phyloP scores from a whole-genome alignment of 2,113 vertebrate genomes.

The Oenanthe oenanthe region DNA sequence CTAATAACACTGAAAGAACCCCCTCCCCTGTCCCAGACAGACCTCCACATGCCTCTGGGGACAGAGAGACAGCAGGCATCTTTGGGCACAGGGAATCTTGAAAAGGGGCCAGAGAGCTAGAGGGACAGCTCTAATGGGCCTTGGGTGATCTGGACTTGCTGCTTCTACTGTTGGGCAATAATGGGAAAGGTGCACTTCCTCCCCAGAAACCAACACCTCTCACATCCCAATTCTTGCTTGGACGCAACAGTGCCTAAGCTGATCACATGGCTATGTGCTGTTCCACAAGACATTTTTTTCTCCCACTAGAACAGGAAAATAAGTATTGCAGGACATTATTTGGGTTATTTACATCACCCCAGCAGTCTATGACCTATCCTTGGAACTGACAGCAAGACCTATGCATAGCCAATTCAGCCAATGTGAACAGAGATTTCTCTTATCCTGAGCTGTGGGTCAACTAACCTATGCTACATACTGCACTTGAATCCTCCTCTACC shows the following conservation, averaged over 20 bases:
- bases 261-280: background rate
- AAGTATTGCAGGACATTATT: background rate
- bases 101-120: background rate
- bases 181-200: background rate
- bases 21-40: background rate
- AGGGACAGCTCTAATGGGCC: background rate
- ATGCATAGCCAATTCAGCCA: background rate
- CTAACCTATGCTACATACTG: background rate
- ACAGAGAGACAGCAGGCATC: background rate
- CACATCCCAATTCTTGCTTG: fast-evolving
- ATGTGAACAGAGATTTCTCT: background rate
- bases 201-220: background rate
- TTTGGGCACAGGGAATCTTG: background rate
- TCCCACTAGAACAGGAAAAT: background rate
- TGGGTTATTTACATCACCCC: background rate
- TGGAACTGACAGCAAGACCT: background rate
- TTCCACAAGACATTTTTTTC: background rate
- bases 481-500: background rate
- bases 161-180: background rate
- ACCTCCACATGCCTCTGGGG: background rate
- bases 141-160: background rate
- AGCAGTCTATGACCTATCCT: background rate
- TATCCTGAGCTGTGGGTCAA: background rate
- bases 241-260: background rate
- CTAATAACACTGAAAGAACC: background rate